phyloP scores from a whole-genome alignment of 2,888 invertebrate genomes.

The Sesia apiformis region DNA sequence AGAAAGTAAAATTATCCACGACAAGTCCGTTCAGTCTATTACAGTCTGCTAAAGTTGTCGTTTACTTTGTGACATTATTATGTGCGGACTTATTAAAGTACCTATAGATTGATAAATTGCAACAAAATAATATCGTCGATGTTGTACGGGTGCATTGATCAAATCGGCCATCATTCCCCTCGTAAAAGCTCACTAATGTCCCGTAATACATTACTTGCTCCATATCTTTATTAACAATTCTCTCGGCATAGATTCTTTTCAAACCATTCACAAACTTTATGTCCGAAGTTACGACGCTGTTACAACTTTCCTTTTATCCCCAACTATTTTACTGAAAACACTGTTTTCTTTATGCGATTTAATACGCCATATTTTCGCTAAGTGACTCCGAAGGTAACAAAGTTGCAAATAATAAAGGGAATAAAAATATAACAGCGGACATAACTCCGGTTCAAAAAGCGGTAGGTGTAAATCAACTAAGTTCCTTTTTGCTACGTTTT shows the following conservation, averaged over 20 bases:
- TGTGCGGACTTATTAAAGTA: no score
- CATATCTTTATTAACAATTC: slow-evolving; percentile 74
- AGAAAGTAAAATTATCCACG: no score
- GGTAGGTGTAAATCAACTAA: slow-evolving; percentile 61
- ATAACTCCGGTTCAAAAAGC: slow-evolving; percentile 46
- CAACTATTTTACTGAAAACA: slow-evolving; percentile 69
- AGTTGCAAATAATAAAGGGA: slow-evolving; percentile 58
- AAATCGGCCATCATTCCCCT: slow-evolving; percentile 37
- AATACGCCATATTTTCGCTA: slow-evolving; percentile 67
- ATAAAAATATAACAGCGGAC: slow-evolving; percentile 54
- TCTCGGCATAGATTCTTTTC: slow-evolving; percentile 60
- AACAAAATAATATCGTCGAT: background rate
- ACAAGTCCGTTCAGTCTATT: no score
- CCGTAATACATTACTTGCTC: slow-evolving; percentile 58
- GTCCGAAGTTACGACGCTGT: slow-evolving; percentile 60
- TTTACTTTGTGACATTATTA: no score
- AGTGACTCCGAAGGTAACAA: slow-evolving; percentile 57
- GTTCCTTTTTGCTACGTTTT: slow-evolving; percentile 44
- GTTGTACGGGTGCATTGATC: slow-evolving; percentile 50
- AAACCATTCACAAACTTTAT: slow-evolving; percentile 66
- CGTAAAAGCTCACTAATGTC: slow-evolving; percentile 67
- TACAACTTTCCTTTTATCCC: slow-evolving; percentile 65
- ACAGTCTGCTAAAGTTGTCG: no score
- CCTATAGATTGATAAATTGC: background rate
- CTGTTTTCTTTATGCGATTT: slow-evolving; percentile 71